These are phyloP conservation scores for Cryptoprocta ferox DNA, from an alignment of 2,797 vertebrate species.

Conservation along the genomic window DNA sequence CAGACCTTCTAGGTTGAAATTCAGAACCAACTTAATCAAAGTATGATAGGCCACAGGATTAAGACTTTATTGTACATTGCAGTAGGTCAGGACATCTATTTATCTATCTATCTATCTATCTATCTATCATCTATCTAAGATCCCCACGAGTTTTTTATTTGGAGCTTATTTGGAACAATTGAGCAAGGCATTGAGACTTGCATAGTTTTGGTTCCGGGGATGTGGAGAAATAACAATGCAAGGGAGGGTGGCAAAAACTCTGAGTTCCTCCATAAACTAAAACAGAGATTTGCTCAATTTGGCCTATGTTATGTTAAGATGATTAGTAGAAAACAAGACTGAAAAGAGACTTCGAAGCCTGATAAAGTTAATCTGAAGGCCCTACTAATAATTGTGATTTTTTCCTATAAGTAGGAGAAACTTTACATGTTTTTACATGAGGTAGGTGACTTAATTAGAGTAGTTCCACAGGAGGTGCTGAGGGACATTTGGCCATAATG, in stretches of 20 bases:
- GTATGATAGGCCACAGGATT: too few relatives aligned
- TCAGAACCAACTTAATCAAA: neutral
- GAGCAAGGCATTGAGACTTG: neutral
- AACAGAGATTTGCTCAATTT: neutral
- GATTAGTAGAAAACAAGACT: neutral
- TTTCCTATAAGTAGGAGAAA: neutral
- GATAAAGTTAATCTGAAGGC: neutral
- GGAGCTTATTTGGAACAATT: neutral
- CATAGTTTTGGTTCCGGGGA: neutral
- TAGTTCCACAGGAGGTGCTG: neutral
- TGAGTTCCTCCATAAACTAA: neutral
- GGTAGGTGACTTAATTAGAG: neutral
- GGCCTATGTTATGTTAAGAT: neutral
- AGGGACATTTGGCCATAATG: neutral
- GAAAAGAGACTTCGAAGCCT: neutral
- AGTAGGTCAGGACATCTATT: neutral
- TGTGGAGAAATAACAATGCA: neutral
- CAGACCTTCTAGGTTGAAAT: neutral
- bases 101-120: too few relatives aligned
- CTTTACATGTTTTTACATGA: neutral
- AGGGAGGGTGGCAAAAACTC: neutral
- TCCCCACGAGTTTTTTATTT: neutral
- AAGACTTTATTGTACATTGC: accelerated
- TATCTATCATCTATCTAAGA: neutral
- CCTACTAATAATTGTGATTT: neutral